These are phyloP conservation scores for Ctenicera cuprea DNA, from an alignment of 2,888 invertebrate genomes.

Conservation along the genomic window DNA sequence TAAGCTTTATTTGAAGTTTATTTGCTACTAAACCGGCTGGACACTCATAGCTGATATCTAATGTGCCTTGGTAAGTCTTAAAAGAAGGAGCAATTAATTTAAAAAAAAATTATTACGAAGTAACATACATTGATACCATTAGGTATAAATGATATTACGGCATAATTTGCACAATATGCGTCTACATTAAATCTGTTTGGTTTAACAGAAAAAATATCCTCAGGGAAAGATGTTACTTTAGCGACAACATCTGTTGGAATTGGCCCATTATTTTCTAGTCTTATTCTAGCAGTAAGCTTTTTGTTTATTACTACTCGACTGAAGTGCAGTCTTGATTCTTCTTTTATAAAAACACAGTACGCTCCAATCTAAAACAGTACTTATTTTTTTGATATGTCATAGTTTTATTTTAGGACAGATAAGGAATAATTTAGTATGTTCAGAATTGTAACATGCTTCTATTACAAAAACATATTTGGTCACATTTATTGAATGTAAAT, in stretches of 20 bases:
- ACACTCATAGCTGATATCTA: slow-evolving; percentile 62
- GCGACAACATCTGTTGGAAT: slow-evolving; percentile 65
- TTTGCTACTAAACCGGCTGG: slow-evolving; percentile 43
- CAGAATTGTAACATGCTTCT: no score
- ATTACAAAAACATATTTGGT: no score
- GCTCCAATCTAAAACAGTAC: slow-evolving; percentile 65
- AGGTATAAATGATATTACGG: slow-evolving; percentile 71
- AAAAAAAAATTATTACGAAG: no score
- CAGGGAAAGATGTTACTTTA: slow-evolving; percentile 56
- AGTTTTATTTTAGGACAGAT: no score
- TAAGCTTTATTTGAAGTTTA: slow-evolving; percentile 64
- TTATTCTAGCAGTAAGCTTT: slow-evolving; percentile 64
- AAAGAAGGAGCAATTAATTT: slow-evolving; percentile 34
- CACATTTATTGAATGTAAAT: no score
- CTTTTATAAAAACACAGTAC: slow-evolving; percentile 67
- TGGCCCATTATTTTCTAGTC: slow-evolving; percentile 69
- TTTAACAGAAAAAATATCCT: slow-evolving; percentile 66
- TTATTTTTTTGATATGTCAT: no score
- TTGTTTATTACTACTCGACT: slow-evolving; percentile 68
- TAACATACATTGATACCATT: slow-evolving; percentile 70
- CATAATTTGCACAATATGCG: slow-evolving; percentile 65
- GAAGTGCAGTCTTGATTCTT: slow-evolving; percentile 69
- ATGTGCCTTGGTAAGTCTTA: slow-evolving; percentile 63
- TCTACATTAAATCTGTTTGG: slow-evolving; percentile 65
- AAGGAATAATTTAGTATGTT: no score